Conservation (phyloP, 1,140 invertebrate genomes). For the Drosophila watanabei region DNA sequence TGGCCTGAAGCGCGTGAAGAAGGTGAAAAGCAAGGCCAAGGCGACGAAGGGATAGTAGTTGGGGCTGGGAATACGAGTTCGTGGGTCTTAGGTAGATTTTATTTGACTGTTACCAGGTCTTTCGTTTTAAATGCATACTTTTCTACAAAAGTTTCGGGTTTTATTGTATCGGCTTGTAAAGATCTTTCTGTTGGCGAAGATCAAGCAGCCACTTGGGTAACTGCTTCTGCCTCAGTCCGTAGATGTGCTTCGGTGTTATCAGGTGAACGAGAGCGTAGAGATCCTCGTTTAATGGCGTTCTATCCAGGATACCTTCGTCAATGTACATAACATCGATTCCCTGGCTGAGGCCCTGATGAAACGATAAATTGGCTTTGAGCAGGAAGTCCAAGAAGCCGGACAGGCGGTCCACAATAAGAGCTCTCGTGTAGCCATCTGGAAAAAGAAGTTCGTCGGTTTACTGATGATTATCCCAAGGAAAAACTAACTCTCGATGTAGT, state of each 20-base stretch:
- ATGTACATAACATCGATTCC: constrained; percentile 64
- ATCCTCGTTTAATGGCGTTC: constrained; percentile 13
- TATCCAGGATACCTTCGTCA: constrained; percentile 26
- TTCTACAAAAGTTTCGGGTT: constrained; percentile 25
- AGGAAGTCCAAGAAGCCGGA: constrained; percentile 47
- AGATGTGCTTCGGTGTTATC: constrained; percentile 49
- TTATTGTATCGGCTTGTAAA: not conserved
- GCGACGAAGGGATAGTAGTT: constrained; percentile 85
- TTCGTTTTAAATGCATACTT: constrained; percentile 70
- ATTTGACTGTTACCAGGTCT: constrained; percentile 48
- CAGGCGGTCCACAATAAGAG: constrained; percentile 48
- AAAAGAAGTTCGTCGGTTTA: not conserved
- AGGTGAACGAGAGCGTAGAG: constrained; percentile 45
- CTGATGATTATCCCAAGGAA: rapidly evolving
- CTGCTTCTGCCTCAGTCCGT: constrained; percentile 29
- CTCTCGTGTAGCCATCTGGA: constrained; percentile 36
- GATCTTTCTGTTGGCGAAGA: constrained; percentile 22
- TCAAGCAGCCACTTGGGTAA: constrained; percentile 53
- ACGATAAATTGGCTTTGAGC: constrained; percentile 35
- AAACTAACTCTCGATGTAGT: constrained; percentile 56
- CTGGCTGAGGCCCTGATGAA: constrained; percentile 19
- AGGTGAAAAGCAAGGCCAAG: constrained; percentile 90
- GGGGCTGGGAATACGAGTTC: not conserved
- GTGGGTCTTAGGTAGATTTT: constrained; percentile 59
- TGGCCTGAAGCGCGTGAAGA: constrained; percentile 93